Evolutionary conservation across 2,797 vertebrate genomes (phyloP).

Genomic region (Peromyscus attwateri): DNA sequence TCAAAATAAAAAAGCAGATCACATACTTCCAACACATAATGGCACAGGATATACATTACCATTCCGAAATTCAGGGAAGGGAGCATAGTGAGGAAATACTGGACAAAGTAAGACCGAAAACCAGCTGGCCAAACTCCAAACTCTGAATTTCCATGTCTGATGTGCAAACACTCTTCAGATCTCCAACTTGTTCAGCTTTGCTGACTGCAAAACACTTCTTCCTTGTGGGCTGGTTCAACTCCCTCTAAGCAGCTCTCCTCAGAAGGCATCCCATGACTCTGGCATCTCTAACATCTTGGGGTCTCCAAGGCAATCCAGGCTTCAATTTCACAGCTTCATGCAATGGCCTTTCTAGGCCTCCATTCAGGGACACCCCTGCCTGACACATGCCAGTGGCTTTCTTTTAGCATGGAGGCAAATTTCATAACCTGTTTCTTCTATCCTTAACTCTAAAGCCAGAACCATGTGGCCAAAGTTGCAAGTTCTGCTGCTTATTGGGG

Average conservation of each 20-base stretch:
- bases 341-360: background rate
- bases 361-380: background rate
- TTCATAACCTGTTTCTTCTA: background rate
- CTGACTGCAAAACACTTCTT: background rate
- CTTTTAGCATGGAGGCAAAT: background rate
- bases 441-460: background rate
- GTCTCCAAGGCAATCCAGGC: background rate
- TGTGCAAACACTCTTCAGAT: background rate
- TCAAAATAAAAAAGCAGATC: background rate
- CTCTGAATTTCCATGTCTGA: background rate
- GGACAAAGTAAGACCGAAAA: background rate
- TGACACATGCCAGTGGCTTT: background rate
- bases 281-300: background rate
- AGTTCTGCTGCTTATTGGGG: background rate
- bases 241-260: background rate
- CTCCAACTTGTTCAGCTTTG: background rate
- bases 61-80: background rate
- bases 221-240: background rate
- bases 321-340: background rate
- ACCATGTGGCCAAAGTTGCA: background rate
- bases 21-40: background rate
- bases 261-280: background rate
- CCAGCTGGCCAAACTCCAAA: background rate
- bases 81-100: background rate
- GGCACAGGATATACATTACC: background rate